Evolutionary conservation across 2,113 vertebrate species (phyloP).

Genomic region (Esox niger): DNA sequence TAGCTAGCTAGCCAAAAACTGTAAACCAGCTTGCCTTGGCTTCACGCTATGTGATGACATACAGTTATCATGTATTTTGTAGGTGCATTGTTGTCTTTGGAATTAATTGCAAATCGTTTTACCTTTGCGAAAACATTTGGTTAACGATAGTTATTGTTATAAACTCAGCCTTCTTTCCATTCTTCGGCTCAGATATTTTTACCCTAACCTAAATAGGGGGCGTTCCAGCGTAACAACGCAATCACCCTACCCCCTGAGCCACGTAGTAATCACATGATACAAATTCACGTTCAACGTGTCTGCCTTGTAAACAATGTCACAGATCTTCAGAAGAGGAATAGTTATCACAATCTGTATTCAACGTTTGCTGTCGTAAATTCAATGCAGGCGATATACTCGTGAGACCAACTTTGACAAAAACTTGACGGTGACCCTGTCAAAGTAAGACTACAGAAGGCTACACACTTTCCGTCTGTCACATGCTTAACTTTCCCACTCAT

Average conservation of each 20-base stretch:
- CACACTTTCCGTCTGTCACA: background rate
- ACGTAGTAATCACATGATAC: background rate
- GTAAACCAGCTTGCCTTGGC: background rate
- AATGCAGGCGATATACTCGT: too few species aligned
- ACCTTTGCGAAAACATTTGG: conserved; percentile 13
- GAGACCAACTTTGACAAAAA: background rate
- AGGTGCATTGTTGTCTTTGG: background rate
- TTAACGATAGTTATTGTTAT: background rate
- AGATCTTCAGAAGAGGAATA: background rate
- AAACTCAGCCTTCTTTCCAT: background rate
- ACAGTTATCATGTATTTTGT: background rate
- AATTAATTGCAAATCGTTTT: background rate
- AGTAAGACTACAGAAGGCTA: background rate
- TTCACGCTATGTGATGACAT: background rate
- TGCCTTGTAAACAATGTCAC: background rate
- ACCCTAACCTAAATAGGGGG: background rate
- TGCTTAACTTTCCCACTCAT: background rate
- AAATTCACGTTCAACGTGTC: background rate
- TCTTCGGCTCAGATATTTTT: conserved; percentile 5
- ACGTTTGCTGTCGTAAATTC: too few species aligned
- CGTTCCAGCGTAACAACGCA: background rate
- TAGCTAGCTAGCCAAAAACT: conserved; percentile 2
- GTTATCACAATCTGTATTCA: too few species aligned
- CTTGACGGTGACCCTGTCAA: background rate
- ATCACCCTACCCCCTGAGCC: background rate